Base-by-base conservation (phyloP, 2,113 vertebrate genomes). In the Phylloscopus trochiloides region DNA sequence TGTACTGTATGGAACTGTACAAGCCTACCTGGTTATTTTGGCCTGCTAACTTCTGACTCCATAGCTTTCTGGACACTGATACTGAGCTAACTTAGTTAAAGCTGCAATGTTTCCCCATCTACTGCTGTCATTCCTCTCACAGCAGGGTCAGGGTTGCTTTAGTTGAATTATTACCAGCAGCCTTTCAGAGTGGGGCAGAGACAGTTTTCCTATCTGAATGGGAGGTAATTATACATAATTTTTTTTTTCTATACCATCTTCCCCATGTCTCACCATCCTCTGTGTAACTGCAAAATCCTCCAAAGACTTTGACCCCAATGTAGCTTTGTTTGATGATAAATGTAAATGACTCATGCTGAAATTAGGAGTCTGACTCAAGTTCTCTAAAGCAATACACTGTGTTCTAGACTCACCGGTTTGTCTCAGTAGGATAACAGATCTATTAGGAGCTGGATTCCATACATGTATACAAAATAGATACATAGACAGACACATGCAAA, bases 361-460 rank as follows among this genome's bases (percentile, higher is more conserved):
- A 95, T 80, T 54, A 83, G 68, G 48, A 92, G 36, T 83, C 87
- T 96, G 96, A 96, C 81, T 96, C 92, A 96, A 94, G 68, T 91
- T 96, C 34, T 90, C 75, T 63, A 40, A 88, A 95, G 94, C 21
- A 88, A 88, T 77, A 92, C 75, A 83, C 14, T 1, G 1, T 90
- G 87, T 95, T 96, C 93, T 93, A 90, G 78, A 79, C 71, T 95
- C 67, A 36, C 50, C 5, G 25, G 3, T 94, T 96, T 83, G 47
- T 88, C 62, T 83, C 13, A 4, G 81, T 54, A 80, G 34, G 21
- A 90, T 79, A 42, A 61, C 29, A 70, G 76, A 74, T 83, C 54
- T 21, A 83, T 55, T 58, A 62, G 59, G 43, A 76, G 45, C 26
- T 58, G 67, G 45, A 61, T 92, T 78, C 59, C 45, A 85, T 29